phyloP scores from a whole-genome alignment of 2,888 invertebrate genomes.

The Eristalinus aeneus region DNA sequence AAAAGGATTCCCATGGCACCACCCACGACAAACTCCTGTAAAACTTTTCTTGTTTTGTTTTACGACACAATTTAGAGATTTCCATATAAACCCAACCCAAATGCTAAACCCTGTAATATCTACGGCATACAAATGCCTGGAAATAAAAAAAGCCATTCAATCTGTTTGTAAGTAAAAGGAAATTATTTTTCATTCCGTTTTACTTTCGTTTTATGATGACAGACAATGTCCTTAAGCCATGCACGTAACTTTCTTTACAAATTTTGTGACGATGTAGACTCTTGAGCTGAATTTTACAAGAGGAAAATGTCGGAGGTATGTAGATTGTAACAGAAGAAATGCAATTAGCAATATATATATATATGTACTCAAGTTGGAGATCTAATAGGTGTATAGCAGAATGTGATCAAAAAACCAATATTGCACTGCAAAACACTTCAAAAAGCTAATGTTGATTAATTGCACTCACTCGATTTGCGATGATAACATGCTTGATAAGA shows the following conservation, averaged over 20 bases:
- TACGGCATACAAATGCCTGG: neutral
- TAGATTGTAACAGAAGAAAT: neutral
- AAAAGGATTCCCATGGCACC: neutral
- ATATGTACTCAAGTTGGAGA: no score
- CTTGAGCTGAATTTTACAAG: neutral
- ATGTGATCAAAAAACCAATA: no score
- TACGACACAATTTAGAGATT: neutral
- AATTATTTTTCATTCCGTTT: conserved; percentile 15
- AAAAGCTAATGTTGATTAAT: no score
- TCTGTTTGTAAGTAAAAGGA: conserved; percentile 35
- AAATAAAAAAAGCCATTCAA: conserved; percentile 32
- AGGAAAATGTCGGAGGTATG: neutral
- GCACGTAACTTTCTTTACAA: neutral
- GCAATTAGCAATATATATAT: neutral
- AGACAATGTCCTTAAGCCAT: conserved; percentile 33
- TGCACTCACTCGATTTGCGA: no score
- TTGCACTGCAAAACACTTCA: no score
- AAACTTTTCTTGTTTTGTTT: neutral
- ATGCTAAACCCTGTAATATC: neutral
- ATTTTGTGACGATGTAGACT: neutral
- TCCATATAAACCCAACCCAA: neutral
- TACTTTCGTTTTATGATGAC: neutral
- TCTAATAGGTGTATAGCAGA: no score
- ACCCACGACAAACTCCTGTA: neutral
- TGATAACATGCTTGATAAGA: neutral